A percentile compares a stretch with the other conserved stretches of the same genome.
These are phyloP conservation scores for Aphaenogaster ashmeadi DNA, from an alignment of 1,140 invertebrate genomes.

Conservation along the genomic window DNA sequence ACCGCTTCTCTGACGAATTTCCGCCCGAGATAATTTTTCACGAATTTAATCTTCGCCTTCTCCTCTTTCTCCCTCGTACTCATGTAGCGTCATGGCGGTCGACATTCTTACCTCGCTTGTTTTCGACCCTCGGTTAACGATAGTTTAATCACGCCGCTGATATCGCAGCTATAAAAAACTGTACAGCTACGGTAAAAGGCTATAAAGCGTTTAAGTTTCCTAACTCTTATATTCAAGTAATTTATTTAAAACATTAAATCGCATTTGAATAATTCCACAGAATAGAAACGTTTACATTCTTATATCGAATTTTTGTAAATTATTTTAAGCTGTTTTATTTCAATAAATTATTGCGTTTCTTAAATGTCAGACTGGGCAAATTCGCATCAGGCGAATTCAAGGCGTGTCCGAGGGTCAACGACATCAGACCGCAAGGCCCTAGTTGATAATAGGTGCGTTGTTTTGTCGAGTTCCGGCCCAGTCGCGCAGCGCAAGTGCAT, in stretches of 20 bases:
- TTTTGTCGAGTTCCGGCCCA: conserved; percentile 30
- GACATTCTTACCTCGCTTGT: conserved; percentile 62
- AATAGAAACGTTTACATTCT: not conserved
- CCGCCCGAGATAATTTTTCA: conserved; percentile 80
- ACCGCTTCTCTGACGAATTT: conserved; percentile 26
- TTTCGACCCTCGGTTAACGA: conserved; percentile 33
- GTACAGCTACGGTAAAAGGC: not conserved
- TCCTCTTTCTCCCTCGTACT: not conserved
- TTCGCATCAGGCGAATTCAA: not conserved
- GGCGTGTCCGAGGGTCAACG: not conserved
- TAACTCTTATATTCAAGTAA: not conserved
- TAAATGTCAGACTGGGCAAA: not conserved
- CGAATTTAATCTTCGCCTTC: conserved; percentile 74
- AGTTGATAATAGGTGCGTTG: conserved; percentile 25
- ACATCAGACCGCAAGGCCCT: not conserved
- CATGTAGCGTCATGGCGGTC: conserved; percentile 19
- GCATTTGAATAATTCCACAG: not conserved
- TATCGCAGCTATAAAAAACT: conserved; percentile 26
- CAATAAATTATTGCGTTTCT: not conserved
- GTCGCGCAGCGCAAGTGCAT: not conserved
- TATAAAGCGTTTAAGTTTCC: not conserved
- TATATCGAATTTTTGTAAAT: not conserved
- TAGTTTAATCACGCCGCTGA: conserved; percentile 44
- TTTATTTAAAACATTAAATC: conserved; percentile 9
- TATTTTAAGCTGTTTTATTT: not conserved